Base-by-base conservation (phyloP, 92 coral and sea anemone species). In the Porites evermanni region DNA sequence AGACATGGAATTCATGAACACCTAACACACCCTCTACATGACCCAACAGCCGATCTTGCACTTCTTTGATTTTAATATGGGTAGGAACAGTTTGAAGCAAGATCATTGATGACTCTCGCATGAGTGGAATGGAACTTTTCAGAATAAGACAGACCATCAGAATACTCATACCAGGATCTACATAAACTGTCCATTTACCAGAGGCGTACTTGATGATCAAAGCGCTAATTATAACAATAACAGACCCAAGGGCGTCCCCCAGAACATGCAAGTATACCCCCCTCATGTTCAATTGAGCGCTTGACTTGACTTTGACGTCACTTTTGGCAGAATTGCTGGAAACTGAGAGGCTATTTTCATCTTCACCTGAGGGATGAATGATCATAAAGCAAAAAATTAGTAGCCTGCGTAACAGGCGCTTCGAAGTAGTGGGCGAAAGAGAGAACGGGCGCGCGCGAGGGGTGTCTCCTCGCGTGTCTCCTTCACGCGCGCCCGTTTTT, bases 181-280 rank as follows among this genome's bases (percentile, higher is more conserved):
- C 97, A 68, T 97, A 97, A 53, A 91, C 17, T 2, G 97, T 95
- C 99, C 99, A 97, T 18, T 78, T 44, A n/a, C 99, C 99, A 53
- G 88, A 82, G 5, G 98, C 98, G 72, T 65, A 97, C 85, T 93
- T 97, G 80, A 97, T 95, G 79, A 95, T 95, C 19, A 97, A 70
- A 10, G 98, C 97, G 64, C 99, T 97, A 68, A 94, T 83, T 65
- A 97, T 95, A 67, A 97, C 99, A 20, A 97, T 95, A 61, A 97
- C 95, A 2, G 99, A 97, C 8, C 99, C 99, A 12, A 97, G 74
- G 12, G 99, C 99, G 87, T 97, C 99, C n/a, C 99, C 99, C 26
- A 97, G 88, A 20, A 97, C 98, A 79, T 97, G 99, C 6, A 97
- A 93, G 84, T 97, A 97, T 8, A 97, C 99, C 12, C 97, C 99